Base-by-base conservation (phyloP, 2,797 vertebrate species). In the Mormyrops boulengeri region DNA sequence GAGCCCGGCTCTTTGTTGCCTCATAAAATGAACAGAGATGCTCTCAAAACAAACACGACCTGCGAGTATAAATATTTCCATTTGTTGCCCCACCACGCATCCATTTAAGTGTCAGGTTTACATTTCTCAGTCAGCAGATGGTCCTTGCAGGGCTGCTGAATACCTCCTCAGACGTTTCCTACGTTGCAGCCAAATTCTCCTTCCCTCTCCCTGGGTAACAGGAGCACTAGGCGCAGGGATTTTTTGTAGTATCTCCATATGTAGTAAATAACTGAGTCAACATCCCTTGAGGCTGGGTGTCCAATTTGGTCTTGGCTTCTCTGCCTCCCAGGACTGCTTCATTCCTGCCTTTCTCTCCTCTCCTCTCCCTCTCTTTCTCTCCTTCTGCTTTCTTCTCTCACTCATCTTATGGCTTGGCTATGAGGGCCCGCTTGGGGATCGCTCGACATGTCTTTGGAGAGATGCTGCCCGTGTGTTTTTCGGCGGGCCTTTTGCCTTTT, bases 11-110 rank as follows among this genome's bases (percentile, higher is more conserved):
- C 49, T 77, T 52, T 69, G 88, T 89, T 89, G 34, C 88, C 8
- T n/a, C 52, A 12, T 6, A 55, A 22, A 22, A 17, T 38, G 14
- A 38, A 38, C 22, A 12, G 66, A 30, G 86, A 49, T 60, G 55
- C 12, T 73, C 87, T 49, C 89, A 66, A 85, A 90, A 90, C 87
- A 90, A 85, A 88, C 44, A 85, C 41, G 57, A 5, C 7, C 17
- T 11, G 87, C 34, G 5, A 73, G 82, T 55, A 86, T 90, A 90
- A 90, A 90, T 88, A 90, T 90, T 90, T 84, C 88, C 89, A 90
- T 90, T 90, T 88, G 80, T 90, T 88, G 19, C 38, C 41, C 30
- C 44, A 22, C 57, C 44, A 77, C 57, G 60, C 55, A 12, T 66
- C 55, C 11, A 41, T 66, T 88, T 55, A 38, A 22, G 49, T 41